A percentile compares a stretch with the other conserved stretches of the same genome.
Conservation (phyloP, 2,888 invertebrate genomes). For the Spicauda simplicius region DNA sequence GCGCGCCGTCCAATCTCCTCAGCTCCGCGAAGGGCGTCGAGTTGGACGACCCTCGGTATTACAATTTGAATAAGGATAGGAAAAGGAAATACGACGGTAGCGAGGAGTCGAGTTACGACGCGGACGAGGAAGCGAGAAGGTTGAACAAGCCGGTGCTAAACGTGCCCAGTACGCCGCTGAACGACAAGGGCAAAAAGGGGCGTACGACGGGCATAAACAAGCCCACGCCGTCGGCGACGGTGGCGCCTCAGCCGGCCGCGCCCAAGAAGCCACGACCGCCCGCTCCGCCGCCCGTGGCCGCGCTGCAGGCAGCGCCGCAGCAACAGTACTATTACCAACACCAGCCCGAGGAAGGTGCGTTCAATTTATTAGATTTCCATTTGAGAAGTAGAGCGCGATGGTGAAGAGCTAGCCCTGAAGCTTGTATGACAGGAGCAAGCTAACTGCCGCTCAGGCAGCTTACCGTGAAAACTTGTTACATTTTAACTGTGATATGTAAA, state of each 20-base stretch:
- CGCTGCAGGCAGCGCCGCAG: conserved; percentile 76
- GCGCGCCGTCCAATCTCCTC: conserved; percentile 65
- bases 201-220: conserved; percentile 61
- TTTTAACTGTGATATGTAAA: conserved; percentile 84
- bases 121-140: conserved; percentile 80
- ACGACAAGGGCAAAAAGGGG: conserved; percentile 77
- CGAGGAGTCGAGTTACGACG: conserved; percentile 87
- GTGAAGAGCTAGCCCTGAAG: conserved; percentile 85
- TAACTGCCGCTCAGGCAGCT: conserved; percentile 74
- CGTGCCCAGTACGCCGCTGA: conserved; percentile 79
- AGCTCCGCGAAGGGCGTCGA: conserved; percentile 75
- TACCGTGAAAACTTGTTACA: conserved; percentile 83
- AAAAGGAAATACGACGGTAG: conserved; percentile 88
- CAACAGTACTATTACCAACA: conserved; percentile 85
- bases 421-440: conserved; percentile 86
- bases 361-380: conserved; percentile 85
- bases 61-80: conserved; percentile 89
- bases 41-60: conserved; percentile 89
- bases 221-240: conserved; percentile 70
- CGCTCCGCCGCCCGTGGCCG: conserved; percentile 72
- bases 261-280: conserved; percentile 78
- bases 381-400: conserved; percentile 85
- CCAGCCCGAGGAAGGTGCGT: conserved; percentile 86
- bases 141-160: conserved; percentile 80
- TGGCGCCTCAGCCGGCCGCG: conserved; percentile 76